Evolutionary conservation across 2,797 vertebrate genomes (phyloP).

Genomic region (Moxostoma hubbsi): DNA sequence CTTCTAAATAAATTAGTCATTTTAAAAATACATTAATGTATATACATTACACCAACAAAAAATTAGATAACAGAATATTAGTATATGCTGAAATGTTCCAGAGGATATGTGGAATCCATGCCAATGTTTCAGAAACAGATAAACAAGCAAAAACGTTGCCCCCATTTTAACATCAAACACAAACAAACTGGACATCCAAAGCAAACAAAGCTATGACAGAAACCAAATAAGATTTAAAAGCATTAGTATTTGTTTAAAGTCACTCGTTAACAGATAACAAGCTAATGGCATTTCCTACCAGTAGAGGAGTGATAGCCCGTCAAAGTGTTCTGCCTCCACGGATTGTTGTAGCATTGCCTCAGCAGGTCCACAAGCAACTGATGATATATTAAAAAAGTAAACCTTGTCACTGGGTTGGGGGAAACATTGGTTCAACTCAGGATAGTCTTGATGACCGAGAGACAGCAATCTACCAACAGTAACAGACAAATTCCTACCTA

Average conservation of each 20-base stretch:
- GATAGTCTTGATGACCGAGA: conserved; percentile 68
- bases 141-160: background rate
- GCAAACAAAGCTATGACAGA: conserved; percentile 7
- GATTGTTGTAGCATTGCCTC: conserved; percentile 82
- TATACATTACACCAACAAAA: background rate
- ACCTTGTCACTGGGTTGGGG: conserved; percentile 37
- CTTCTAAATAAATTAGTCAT: background rate
- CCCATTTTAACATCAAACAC: background rate
- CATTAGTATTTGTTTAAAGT: conserved; percentile 56
- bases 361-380: conserved; percentile 57
- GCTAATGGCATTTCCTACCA: conserved; percentile 73
- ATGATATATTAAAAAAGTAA: conserved; percentile 57
- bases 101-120: background rate
- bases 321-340: conserved; percentile 78
- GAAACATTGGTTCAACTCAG: conserved; percentile 60
- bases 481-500: conserved; percentile 75
- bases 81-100: conserved; percentile 1
- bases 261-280: conserved; percentile 29
- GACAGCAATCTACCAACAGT: conserved; percentile 72
- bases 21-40: background rate
- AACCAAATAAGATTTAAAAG: conserved; percentile 32
- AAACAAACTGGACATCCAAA: background rate
- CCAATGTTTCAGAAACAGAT: background rate
- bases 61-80: background rate
- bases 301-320: conserved; percentile 85